phyloP scores from a whole-genome alignment of 2,797 vertebrate genomes.

The Tarsius wallacei region DNA sequence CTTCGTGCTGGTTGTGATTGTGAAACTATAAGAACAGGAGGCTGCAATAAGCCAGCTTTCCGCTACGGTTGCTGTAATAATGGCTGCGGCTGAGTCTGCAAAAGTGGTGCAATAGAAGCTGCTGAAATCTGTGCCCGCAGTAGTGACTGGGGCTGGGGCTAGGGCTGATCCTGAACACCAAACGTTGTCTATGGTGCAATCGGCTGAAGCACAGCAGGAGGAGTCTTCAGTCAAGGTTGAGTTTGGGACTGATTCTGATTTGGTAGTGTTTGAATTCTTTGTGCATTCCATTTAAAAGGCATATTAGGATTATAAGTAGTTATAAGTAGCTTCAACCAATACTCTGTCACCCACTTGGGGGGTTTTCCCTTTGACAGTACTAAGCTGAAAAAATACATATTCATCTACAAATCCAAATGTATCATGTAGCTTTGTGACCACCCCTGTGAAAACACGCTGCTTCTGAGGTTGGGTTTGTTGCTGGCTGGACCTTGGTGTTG shows the following conservation, averaged over 20 bases:
- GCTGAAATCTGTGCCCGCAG: constrained; percentile 98
- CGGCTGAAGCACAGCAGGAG: constrained; percentile 95
- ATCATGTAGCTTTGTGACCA: constrained; percentile 99
- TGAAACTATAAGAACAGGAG: constrained; percentile 97
- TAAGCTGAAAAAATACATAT: constrained; percentile 99
- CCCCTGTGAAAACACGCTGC: constrained; percentile 98
- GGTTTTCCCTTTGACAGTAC: constrained; percentile 99
- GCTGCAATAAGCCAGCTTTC: constrained; percentile 96
- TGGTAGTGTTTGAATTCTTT: constrained; percentile 98
- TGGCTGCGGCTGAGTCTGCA: constrained; percentile 98
- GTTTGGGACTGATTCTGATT: constrained; percentile 95
- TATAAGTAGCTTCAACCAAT: constrained; percentile 99
- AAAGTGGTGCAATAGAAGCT: constrained; percentile 96
- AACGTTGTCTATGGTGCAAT: constrained; percentile 96
- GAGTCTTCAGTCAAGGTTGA: constrained; percentile 96
- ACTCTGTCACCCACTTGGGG: constrained; percentile 99
- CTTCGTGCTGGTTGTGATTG: constrained; percentile 97
- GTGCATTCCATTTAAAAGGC: constrained; percentile 99
- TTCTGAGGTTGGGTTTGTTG: constrained; percentile 99
- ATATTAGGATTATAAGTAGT: constrained; percentile 99
- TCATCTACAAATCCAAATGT: constrained; percentile 99
- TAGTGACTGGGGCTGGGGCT: constrained; percentile 94
- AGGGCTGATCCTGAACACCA: constrained; percentile 93
- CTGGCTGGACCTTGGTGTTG: constrained; percentile 97
- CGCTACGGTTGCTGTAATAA: constrained; percentile 97